Evolutionary conservation across 2,797 vertebrate species (phyloP).

Genomic region (Hyperoplus immaculatus): DNA sequence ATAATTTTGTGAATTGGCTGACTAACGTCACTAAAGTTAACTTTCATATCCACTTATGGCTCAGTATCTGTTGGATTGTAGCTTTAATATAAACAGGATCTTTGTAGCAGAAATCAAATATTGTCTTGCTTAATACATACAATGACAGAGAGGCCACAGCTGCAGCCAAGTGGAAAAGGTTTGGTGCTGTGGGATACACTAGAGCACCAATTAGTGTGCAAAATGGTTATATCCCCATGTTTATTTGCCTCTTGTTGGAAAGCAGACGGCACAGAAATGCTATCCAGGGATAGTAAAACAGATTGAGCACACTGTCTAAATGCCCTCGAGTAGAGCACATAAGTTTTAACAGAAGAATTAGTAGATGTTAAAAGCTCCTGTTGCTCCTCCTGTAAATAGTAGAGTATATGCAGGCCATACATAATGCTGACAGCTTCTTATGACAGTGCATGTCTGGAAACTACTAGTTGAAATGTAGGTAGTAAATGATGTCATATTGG

Average conservation of each 20-base stretch:
- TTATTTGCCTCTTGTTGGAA: conserved; percentile 40
- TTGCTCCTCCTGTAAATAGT: conserved; percentile 2
- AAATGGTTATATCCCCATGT: conserved; percentile 38
- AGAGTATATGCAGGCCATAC: not conserved
- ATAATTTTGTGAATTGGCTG: not conserved
- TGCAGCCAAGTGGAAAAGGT: conserved; percentile 34
- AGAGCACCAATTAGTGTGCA: conserved; percentile 45
- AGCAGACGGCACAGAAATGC: conserved; percentile 14
- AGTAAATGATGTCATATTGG: no score
- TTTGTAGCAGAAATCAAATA: conserved; percentile 4
- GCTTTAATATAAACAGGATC: conserved; percentile 12
- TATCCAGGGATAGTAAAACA: conserved; percentile 12
- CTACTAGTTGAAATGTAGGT: not conserved
- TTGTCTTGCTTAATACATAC: not conserved
- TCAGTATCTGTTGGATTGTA: not conserved
- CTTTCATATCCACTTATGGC: conserved; percentile 11
- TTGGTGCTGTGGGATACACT: conserved; percentile 10
- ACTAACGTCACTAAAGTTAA: conserved; percentile 15
- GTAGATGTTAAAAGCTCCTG: conserved; percentile 3
- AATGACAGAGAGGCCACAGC: conserved; percentile 27
- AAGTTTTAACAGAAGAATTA: conserved; percentile 1
- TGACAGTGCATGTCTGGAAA: not conserved
- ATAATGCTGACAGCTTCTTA: not conserved
- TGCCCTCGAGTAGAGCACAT: not conserved
- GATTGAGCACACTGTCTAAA: conserved; percentile 5